Base-by-base conservation (phyloP, 2,797 vertebrate species). In the Gorsachius magnificus region DNA sequence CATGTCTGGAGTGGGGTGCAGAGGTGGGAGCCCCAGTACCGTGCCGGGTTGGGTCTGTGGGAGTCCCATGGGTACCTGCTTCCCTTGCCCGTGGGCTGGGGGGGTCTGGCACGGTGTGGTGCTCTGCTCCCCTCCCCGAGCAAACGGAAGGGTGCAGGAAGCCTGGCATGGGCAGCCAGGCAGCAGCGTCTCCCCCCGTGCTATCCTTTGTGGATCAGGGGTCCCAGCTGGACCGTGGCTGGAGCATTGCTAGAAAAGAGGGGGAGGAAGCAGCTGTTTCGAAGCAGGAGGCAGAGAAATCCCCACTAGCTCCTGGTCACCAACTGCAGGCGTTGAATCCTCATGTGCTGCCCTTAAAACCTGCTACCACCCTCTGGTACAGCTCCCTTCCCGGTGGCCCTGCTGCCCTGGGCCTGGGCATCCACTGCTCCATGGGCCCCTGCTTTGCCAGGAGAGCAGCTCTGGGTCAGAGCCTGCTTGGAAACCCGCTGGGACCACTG, bases 161-260 rank as follows among this genome's bases (percentile, higher is more conserved):
- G 60, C 3, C 3, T 22, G 80, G 58, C 31, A 48, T 35, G 45
- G 57, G 64, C 33, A 25, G 50, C 18, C 11, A 18, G 51, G 84
- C 29, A n/a, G 51, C 83, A 72, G 76, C 0, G 0, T 28, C 18
- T 11, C 25, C 9, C 38, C 13, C 31, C 0, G 1, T 0, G 0
- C 46, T 38, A 51, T 22, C 56, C n/a, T 68, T 51, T 1, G 0
- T 4, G 12, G 72, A 31, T 31, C 19, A 0, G 5, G 14, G 20
- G 5, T 75, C 31, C 16, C 51, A 15, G 65, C 25, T 4, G 1
- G 41, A 43, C 31, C 0, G 0, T 56, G 74, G 61, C 90, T 96
- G 91, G 89, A 96, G 82, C 91, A 86, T 90, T 74, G 8, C 64
- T 88, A 53, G 81, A 61, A 91, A 70, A 80, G 66, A 36, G 13